Percentiles rank a stretch among this genome's conserved stretches.
Conservation (phyloP, 2,797 vertebrate species). For the Rhabdomys pumilio region DNA sequence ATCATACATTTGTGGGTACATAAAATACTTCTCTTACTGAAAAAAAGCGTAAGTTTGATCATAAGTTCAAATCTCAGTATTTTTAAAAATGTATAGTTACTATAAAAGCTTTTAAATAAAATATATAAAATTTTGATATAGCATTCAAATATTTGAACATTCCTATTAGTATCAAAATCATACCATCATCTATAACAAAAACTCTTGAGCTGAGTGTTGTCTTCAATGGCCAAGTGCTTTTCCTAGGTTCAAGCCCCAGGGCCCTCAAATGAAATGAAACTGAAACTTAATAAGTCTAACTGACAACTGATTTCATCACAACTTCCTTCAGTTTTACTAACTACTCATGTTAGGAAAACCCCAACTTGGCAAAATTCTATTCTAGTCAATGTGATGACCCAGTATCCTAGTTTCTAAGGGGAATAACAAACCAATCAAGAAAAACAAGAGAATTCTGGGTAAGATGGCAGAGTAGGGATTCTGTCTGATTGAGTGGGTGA, state of each 20-base stretch:
- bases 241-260: not conserved
- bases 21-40: not conserved
- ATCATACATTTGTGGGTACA: not conserved
- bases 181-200: not conserved
- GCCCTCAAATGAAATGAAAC: not conserved
- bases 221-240: not conserved
- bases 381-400: not conserved
- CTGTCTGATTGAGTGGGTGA: not conserved
- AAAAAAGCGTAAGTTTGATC: not conserved
- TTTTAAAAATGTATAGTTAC: not conserved
- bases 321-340: conserved; percentile 52
- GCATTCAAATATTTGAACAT: conserved; percentile 20
- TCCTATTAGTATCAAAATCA: conserved; percentile 39
- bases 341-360: not conserved
- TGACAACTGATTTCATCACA: conserved; percentile 1
- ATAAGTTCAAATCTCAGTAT: conserved; percentile 25
- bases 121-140: not conserved
- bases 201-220: not conserved
- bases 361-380: not conserved
- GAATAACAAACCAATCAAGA: not conserved
- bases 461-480: not conserved
- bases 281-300: not conserved
- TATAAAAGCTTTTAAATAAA: conserved; percentile 44
- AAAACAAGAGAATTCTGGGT: not conserved
- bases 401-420: conserved; percentile 1